These are phyloP conservation scores for Hyperoplus lanceolatus DNA, from an alignment of 2,797 vertebrate species.

Conservation along the genomic window DNA sequence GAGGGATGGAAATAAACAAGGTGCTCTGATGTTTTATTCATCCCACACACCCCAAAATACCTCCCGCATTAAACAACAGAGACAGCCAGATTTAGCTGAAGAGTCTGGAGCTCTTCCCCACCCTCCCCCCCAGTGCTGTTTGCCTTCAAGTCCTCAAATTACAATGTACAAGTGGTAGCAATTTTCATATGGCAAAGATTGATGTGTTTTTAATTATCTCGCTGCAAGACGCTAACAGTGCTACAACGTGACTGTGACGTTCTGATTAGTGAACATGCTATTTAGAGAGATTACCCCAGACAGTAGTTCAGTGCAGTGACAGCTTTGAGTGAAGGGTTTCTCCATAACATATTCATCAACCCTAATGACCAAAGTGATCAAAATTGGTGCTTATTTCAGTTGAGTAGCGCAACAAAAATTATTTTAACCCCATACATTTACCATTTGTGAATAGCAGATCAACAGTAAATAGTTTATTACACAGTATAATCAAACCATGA, in stretches of 20 bases:
- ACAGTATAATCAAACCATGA: neutral
- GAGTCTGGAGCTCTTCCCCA: constrained; percentile 15
- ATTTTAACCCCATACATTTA: neutral
- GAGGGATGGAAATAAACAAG: constrained; percentile 82
- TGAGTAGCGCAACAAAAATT: neutral
- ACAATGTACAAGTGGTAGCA: constrained; percentile 7
- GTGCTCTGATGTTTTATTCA: constrained; percentile 82
- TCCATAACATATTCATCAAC: constrained; percentile 15
- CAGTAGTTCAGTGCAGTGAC: constrained; percentile 36
- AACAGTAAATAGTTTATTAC: neutral
- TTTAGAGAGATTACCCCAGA: constrained; percentile 33
- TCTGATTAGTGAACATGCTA: constrained; percentile 39
- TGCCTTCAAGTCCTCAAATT: constrained; percentile 58
- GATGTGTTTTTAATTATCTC: constrained; percentile 44
- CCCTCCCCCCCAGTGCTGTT: constrained; percentile 12
- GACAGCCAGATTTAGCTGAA: constrained; percentile 48
- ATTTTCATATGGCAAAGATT: constrained; percentile 52
- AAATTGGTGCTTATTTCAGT: neutral
- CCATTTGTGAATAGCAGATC: neutral
- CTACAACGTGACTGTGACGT: constrained; percentile 7
- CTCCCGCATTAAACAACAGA: constrained; percentile 74
- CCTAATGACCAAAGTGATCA: neutral
- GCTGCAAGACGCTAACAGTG: constrained; percentile 26
- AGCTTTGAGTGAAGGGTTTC: constrained; percentile 30
- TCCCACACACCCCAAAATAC: constrained; percentile 70